Evolutionary conservation across 53 echinoderm and acorn worm genomes (phyloP).

Genomic region (Luidia sarsii): DNA sequence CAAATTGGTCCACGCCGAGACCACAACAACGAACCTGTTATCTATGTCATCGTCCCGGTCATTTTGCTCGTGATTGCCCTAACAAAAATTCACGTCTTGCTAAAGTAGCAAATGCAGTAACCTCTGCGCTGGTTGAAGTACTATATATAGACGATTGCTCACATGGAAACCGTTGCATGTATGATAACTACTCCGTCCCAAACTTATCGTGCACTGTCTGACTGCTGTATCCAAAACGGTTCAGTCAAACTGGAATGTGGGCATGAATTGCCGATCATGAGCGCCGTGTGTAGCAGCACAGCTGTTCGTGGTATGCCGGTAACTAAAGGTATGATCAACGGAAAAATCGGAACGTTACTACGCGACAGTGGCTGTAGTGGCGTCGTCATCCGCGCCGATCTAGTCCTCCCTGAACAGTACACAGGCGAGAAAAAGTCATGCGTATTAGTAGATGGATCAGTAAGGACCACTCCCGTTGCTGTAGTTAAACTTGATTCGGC

Average conservation of each 20-base stretch:
- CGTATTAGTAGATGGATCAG: constrained; percentile 45
- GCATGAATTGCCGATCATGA: constrained; percentile 5
- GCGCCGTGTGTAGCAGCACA: constrained; percentile 1
- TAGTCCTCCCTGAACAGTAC: constrained; percentile 24
- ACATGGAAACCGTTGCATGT: constrained; percentile 37
- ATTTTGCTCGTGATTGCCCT: constrained; percentile 15
- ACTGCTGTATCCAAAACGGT: background rate
- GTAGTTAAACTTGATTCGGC: constrained; percentile 3
- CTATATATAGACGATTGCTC: background rate
- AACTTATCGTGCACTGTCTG: background rate
- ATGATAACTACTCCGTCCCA: constrained; percentile 1
- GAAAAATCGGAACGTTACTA: background rate
- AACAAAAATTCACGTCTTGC: background rate
- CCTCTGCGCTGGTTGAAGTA: constrained; percentile 17
- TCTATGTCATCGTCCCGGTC: constrained; percentile 11
- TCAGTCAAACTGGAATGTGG: constrained; percentile 6
- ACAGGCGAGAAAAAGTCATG: constrained; percentile 40
- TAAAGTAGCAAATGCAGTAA: background rate
- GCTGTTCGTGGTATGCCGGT: constrained; percentile 45
- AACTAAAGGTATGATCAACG: constrained; percentile 25
- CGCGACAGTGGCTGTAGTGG: constrained; percentile 50
- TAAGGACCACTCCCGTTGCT: constrained; percentile 26
- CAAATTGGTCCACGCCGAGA: too few species aligned
- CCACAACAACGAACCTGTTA: background rate
- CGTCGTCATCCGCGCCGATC: constrained; percentile 11